Evolutionary conservation across 2,797 vertebrate genomes (phyloP), one percentile per base, ranked within the genome.

Genomic region (Menidia menidia): DNA sequence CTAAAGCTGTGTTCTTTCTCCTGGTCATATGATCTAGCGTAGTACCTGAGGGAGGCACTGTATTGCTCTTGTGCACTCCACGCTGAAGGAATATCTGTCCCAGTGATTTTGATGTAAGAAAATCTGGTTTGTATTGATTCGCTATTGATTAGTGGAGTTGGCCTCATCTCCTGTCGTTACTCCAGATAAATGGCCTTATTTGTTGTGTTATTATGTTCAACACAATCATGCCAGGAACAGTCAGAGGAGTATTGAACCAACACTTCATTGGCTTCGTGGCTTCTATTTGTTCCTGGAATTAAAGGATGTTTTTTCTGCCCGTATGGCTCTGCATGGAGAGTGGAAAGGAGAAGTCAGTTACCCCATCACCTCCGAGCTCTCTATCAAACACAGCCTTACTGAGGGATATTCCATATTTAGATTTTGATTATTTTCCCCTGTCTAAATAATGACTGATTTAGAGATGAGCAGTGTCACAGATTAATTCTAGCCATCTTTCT

Each of bases 201-300:
- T 92, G 92, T 93, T 92, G 89, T 90, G 91, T 93, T 93, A 92
- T 93, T 91, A 92, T 91, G 92, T 92, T 92, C 91, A 91, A 91
- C 89, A 91, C 91, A 92, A 93, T 93, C 89, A 92, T 86, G 87
- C 88, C 88, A 81, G 85, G 85, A 87, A 89, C 83, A 85, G 86
- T 89, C 89, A 84, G 83, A 88, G 87, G 83, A 85, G 87, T 92
- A 93, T 92, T 91, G 91, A 91, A 71, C 91, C 84, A 78, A 89
- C 92, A 90, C 87, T 87, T 94, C 89, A 90, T 89, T 89, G 90
- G 88, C 87, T 89, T 88, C 68, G 78, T 90, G 84, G 82, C 35
- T 80, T 88, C 78, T 75, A 78, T 92, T 92, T 91, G 88, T 91
- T 89, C 81, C 86, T 62, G 75, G 84, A 90, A 92, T 87, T 85